phyloP scores from a whole-genome alignment of 1,140 invertebrate genomes.

The Trypoxylus dichotomus region DNA sequence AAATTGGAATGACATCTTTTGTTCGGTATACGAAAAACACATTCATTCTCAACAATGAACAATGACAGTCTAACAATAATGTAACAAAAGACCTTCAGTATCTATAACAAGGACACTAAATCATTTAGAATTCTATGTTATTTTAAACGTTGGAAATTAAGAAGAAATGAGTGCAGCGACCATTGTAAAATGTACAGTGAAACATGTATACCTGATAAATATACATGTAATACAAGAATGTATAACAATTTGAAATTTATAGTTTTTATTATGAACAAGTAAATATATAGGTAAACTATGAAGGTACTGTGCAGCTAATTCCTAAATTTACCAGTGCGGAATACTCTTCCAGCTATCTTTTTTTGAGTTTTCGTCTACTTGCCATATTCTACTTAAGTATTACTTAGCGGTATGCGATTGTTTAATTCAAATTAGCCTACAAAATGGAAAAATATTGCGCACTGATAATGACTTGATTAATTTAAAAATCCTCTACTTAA shows the following conservation, averaged over 20 bases:
- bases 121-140: neutral
- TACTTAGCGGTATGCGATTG: neutral
- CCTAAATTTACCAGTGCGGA: conserved; percentile 15
- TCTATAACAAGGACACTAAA: neutral
- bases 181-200: conserved; percentile 31
- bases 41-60: neutral
- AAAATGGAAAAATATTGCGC: neutral
- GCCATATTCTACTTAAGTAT: neutral
- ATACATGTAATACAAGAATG: conserved; percentile 30
- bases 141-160: neutral
- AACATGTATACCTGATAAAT: conserved; percentile 30
- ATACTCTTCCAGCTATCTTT: neutral
- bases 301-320: conserved; percentile 31
- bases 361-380: neutral
- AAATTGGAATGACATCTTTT: conserved; percentile 24
- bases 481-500: conserved; percentile 28
- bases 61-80: neutral
- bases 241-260: conserved; percentile 33
- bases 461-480: neutral
- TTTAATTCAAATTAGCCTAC: neutral
- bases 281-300: conserved; percentile 32
- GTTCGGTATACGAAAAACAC: neutral
- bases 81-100: neutral
- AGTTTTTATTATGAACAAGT: conserved; percentile 32
- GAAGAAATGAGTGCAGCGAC: conserved; percentile 27